Evolutionary conservation across 2,888 invertebrate genomes (phyloP).

Genomic region (Cistogaster globosa): DNA sequence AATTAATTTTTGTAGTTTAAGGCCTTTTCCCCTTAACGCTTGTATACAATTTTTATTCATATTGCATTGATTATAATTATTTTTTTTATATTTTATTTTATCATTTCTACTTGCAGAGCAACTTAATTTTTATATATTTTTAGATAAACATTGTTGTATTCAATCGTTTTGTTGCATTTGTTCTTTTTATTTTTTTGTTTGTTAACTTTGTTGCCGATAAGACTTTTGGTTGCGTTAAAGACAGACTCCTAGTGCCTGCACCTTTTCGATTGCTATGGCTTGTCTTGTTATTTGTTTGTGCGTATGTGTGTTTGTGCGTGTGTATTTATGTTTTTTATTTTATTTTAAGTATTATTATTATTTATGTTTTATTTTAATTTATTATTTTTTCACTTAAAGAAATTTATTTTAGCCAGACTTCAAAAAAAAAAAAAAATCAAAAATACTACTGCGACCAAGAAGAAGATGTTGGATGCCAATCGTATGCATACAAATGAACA

Average conservation of each 20-base stretch:
- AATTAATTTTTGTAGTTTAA: conserved; percentile 8
- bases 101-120: conserved; percentile 54
- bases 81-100: conserved; percentile 43
- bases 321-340: not conserved
- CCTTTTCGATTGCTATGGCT: conserved; percentile 30
- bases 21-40: conserved; percentile 4
- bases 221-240: conserved; percentile 2
- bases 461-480: conserved; percentile 40
- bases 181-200: conserved; percentile 3
- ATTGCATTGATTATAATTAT: conserved; percentile 35
- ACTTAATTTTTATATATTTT: conserved; percentile 62
- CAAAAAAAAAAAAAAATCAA: not conserved
- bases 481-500: not conserved
- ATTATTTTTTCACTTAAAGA: conserved; percentile 71
- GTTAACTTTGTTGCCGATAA: conserved; percentile 44
- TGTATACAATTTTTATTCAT: conserved; percentile 29
- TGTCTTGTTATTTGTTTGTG: conserved; percentile 37
- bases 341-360: conserved; percentile 49
- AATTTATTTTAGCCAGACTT: conserved; percentile 69
- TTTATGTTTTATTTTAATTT: conserved; percentile 69
- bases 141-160: conserved; percentile 63
- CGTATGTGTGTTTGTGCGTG: not conserved
- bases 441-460: not conserved
- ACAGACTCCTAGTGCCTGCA: conserved; percentile 22
- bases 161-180: conserved; percentile 43